Evolutionary conservation across 1,140 invertebrate species (phyloP), one percentile per base, ranked within the genome.

Genomic region (Drosophila equinoxialis): DNA sequence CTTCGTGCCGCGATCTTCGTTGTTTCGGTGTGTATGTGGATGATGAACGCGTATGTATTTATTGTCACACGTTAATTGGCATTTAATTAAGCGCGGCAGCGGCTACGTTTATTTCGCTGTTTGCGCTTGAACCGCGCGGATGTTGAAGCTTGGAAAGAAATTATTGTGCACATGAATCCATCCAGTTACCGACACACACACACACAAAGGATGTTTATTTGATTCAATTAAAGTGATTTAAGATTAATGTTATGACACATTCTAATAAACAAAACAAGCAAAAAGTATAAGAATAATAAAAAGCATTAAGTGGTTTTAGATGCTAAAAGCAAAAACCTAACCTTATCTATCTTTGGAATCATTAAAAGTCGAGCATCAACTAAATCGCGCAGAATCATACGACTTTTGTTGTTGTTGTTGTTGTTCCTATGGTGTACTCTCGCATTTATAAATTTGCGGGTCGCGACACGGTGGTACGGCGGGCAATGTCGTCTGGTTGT

Each of bases 31-130:
- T 70, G 66, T 70, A 64, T 64, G 69, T 55, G 51, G 61, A 60
- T 57, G 26, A 57, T 68, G 58, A 58, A 17, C 17, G 17, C 17
- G 76, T 68, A 30, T 30, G 30, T 30, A 73, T 74, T 79, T 86
- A 79, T 87, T 87, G 83, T 89, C 84, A 79, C 80, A 89, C 84
- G 84, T 89, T 89, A 89, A 89, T 89, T 89, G 84, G 69, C 85
- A 90, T 89, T 89, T 89, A 89, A 89, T 89, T 89, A 83, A 89
- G 68, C 80, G 74, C 80, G 74, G 51, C 73, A 74, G 84, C 73
- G 74, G 84, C 77, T 55, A 76, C 74, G 68, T 80, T 89, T 84
- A 87, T 87, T 87, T 77, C 70, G 78, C 71, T 70, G 74, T 71
- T 65, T 59, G 41, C 67, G 74, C 74, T 87, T 68, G 80, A 81